Percentiles rank a stretch among this genome's conserved stretches.
Conservation (phyloP, 2,888 invertebrate species). For the Temnothorax ravouxi region DNA sequence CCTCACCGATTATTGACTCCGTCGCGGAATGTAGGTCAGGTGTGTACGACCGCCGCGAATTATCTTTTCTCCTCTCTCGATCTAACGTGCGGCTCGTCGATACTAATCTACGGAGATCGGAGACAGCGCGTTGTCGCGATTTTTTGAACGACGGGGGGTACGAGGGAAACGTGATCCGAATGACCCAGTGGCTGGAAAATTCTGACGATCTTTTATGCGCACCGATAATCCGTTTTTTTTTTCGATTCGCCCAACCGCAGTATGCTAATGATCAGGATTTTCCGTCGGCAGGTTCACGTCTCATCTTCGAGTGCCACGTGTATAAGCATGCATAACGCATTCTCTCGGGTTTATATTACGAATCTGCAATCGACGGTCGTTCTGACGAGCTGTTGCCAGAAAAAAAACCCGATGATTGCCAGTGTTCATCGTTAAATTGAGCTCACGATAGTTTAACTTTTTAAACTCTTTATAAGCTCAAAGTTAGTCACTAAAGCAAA, state of each 20-base stretch:
- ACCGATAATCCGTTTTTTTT: neutral
- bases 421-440: neutral
- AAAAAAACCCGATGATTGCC: neutral
- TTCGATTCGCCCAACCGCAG: neutral
- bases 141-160: neutral
- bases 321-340: neutral
- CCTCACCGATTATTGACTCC: conserved; percentile 51
- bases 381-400: neutral
- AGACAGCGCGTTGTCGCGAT: neutral
- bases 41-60: conserved; percentile 52
- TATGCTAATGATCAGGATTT: conserved; percentile 47
- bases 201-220: neutral
- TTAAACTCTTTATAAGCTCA: neutral
- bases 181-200: conserved; percentile 32
- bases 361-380: neutral
- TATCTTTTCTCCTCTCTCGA: conserved; percentile 55
- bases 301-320: conserved; percentile 27
- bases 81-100: conserved; percentile 22
- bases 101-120: neutral
- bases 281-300: conserved; percentile 23
- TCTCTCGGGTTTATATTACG: neutral
- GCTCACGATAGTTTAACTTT: neutral
- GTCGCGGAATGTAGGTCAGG: conserved; percentile 54
- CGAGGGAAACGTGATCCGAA: neutral
- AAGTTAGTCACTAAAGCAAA: neutral